phyloP scores from a whole-genome alignment of 2,888 invertebrate genomes.

The Branchipolynoe longqiensis region DNA sequence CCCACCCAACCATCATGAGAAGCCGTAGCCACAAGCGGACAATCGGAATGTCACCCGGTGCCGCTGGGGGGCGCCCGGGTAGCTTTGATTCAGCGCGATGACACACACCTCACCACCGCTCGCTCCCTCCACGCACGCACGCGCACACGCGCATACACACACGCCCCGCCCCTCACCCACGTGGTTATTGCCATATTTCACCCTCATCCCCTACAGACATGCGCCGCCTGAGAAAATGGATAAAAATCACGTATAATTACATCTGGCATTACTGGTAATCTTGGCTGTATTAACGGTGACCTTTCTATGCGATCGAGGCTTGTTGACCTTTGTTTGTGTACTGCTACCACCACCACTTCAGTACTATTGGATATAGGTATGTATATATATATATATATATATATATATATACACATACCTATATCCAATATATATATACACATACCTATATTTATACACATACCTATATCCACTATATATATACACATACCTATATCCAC shows the following conservation, averaged over 20 bases:
- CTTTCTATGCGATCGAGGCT: too few relatives aligned
- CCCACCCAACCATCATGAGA: neutral
- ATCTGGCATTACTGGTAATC: neutral
- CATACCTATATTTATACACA: too few relatives aligned
- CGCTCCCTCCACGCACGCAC: neutral
- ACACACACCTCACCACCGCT: neutral
- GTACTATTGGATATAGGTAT: too few relatives aligned
- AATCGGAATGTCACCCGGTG: slow-evolving; percentile 13
- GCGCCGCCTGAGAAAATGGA: neutral
- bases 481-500: too few relatives aligned
- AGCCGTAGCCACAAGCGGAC: slow-evolving; percentile 10
- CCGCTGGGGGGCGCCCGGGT: neutral
- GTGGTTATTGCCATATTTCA: neutral
- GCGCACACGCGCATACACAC: neutral
- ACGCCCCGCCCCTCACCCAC: neutral
- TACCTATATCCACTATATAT: too few relatives aligned
- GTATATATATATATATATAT: too few relatives aligned
- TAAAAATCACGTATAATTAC: neutral
- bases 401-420: too few relatives aligned
- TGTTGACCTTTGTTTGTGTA: too few relatives aligned
- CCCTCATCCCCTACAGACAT: neutral
- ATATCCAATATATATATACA: too few relatives aligned
- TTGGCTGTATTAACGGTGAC: too few relatives aligned
- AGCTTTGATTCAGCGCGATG: slow-evolving; percentile 3
- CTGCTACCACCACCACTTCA: too few relatives aligned